A percentile compares a stretch with the other conserved stretches of the same genome.
phyloP scores from a whole-genome alignment of 1,140 invertebrate species.

The Drosophila ogumai region DNA sequence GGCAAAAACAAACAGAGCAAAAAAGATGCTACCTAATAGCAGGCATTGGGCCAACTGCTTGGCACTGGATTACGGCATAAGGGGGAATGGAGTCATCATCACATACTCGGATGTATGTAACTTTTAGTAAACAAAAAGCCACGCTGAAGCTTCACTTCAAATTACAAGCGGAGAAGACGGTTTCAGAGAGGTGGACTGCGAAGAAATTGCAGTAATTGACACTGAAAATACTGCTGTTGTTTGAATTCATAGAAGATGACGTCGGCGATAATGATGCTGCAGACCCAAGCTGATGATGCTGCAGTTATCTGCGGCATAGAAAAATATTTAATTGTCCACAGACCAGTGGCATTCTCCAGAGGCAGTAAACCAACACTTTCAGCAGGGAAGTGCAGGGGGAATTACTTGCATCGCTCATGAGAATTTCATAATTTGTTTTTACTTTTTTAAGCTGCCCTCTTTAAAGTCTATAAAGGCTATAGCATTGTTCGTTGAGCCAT shows the following conservation, averaged over 20 bases:
- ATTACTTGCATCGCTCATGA: background rate
- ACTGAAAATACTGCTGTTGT: conserved; percentile 62
- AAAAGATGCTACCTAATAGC: conserved; percentile 35
- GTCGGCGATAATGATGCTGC: conserved; percentile 31
- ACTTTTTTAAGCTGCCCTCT: background rate
- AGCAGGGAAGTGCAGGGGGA: background rate
- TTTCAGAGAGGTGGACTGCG: background rate
- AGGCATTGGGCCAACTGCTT: conserved; percentile 36
- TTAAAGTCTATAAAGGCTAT: background rate
- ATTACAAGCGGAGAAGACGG: conserved; percentile 25
- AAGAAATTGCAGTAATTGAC: conserved; percentile 71
- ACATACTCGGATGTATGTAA: conserved; percentile 29
- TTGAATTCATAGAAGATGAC: conserved; percentile 19
- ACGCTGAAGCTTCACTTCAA: conserved; percentile 23
- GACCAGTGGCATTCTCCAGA: background rate
- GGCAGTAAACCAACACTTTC: background rate
- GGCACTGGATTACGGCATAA: conserved; percentile 1
- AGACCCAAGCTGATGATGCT: conserved; percentile 50
- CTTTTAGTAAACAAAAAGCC: conserved; percentile 64
- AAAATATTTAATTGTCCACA: conserved; percentile 56
- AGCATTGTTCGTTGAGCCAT: conserved; percentile 15
- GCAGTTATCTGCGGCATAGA: conserved; percentile 44
- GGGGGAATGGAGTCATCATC: conserved; percentile 15
- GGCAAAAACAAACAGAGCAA: conserved; percentile 45
- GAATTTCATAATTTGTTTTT: conserved; percentile 6